Percentiles rank a stretch among this genome's conserved stretches.
Conservation (phyloP, 2,113 vertebrate species). For the Oncorhynchus masou region DNA sequence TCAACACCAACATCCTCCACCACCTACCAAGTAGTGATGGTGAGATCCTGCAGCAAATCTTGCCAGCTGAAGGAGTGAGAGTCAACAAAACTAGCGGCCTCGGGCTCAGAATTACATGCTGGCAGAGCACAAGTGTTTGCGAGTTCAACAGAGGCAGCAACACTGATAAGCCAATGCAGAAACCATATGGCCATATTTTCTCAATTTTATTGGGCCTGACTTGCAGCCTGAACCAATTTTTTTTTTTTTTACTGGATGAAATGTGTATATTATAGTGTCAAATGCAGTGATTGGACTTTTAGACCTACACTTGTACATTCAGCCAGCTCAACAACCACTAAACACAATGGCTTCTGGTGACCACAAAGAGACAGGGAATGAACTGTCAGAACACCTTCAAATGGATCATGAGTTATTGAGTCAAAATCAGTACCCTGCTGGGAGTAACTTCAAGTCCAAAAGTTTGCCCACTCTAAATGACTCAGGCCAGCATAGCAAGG, state of each 20-base stretch:
- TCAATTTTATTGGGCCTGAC: not conserved
- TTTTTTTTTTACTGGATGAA: not conserved
- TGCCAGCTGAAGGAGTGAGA: not conserved
- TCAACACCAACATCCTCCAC: not conserved
- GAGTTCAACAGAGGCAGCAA: not conserved
- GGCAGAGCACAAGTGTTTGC: not conserved
- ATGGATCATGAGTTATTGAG: slow-evolving; percentile 54
- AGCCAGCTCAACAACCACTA: not conserved
- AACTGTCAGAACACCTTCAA: slow-evolving; percentile 60
- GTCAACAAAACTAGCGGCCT: not conserved
- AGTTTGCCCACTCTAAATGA: slow-evolving; percentile 78
- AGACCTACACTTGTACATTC: not conserved
- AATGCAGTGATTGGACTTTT: not conserved
- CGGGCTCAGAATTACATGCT: not conserved
- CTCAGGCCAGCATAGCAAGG: slow-evolving; percentile 51
- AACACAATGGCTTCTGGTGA: slow-evolving; percentile 63
- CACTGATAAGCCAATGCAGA: not conserved
- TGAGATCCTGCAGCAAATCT: not conserved
- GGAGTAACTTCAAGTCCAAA: slow-evolving; percentile 66
- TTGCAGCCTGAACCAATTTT: not conserved
- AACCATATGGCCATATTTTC: not conserved
- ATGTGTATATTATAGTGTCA: not conserved
- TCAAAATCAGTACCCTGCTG: slow-evolving; percentile 31
- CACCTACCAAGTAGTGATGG: not conserved
- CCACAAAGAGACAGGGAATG: slow-evolving; percentile 46